A percentile compares a stretch with the other conserved stretches of the same genome.
Evolutionary conservation across 1,140 invertebrate genomes (phyloP).

Genomic region (Diachasmimorpha longicaudata): DNA sequence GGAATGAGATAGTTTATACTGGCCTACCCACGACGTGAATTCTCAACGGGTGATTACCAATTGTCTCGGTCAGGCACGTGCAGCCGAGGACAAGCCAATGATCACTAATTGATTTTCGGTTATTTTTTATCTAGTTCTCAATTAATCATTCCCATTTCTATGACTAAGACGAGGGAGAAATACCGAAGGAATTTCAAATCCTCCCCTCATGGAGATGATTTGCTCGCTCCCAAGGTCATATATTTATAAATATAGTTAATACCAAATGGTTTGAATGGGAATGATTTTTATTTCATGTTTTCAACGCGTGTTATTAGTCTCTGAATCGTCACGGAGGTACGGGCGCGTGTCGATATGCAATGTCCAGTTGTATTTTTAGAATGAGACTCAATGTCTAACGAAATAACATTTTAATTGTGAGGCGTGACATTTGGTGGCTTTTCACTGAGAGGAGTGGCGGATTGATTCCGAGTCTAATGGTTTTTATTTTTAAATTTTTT

Average conservation of each 20-base stretch:
- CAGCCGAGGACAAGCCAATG: neutral
- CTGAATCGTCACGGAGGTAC: neutral
- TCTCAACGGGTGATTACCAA: slow-evolving; percentile 39
- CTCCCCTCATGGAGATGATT: no score
- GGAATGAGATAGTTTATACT: slow-evolving; percentile 14
- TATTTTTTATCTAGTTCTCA: neutral
- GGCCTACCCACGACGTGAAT: slow-evolving; percentile 28
- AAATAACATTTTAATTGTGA: neutral
- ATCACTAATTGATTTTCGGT: neutral
- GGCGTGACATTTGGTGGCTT: neutral
- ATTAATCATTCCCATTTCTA: no score
- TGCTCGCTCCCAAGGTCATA: no score
- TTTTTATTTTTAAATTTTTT: neutral
- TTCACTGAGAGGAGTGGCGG: neutral
- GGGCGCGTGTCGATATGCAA: neutral
- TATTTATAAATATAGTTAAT: no score
- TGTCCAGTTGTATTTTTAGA: neutral
- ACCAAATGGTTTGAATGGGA: no score
- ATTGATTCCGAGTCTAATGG: neutral
- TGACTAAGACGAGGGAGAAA: no score
- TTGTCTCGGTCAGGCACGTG: slow-evolving; percentile 36
- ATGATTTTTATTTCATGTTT: no score
- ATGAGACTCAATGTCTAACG: neutral
- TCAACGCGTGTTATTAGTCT: neutral
- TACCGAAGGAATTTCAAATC: no score